These are phyloP conservation scores for Telmatochromis sp. DNA, from an alignment of 2,113 vertebrate species.

Conservation along the genomic window DNA sequence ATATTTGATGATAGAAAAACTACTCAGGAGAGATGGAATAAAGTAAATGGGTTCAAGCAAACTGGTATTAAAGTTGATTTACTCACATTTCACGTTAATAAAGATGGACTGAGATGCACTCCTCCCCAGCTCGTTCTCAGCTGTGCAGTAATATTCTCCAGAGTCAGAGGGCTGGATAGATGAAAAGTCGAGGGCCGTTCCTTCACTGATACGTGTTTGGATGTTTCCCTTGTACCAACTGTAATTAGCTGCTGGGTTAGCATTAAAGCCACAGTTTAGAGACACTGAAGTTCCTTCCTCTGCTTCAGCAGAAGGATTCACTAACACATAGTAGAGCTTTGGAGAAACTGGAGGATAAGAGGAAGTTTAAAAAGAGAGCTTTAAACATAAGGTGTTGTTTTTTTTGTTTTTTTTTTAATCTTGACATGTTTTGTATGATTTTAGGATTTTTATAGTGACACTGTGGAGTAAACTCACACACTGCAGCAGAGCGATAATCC, in stretches of 20 bases:
- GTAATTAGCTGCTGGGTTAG: neutral
- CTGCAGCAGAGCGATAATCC: accelerated
- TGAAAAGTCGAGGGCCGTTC: accelerated
- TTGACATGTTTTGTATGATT: neutral
- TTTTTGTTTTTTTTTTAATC: neutral
- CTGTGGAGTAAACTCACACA: neutral
- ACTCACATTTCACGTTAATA: neutral
- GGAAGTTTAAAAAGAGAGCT: neutral
- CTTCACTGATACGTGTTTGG: neutral
- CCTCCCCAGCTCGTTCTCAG: neutral
- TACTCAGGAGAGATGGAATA: neutral
- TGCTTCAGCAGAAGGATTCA: neutral
- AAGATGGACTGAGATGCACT: neutral
- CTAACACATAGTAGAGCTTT: neutral
- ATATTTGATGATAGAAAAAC: neutral
- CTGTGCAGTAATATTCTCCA: neutral
- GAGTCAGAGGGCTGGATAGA: neutral
- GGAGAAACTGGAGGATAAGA: neutral
- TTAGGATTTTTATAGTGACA: neutral
- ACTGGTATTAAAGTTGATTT: neutral
- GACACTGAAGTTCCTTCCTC: neutral
- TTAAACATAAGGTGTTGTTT: neutral
- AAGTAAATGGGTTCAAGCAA: neutral
- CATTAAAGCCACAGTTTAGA: neutral
- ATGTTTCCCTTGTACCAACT: neutral